Conservation (phyloP, 2,888 invertebrate species). For the Amiota communis region DNA sequence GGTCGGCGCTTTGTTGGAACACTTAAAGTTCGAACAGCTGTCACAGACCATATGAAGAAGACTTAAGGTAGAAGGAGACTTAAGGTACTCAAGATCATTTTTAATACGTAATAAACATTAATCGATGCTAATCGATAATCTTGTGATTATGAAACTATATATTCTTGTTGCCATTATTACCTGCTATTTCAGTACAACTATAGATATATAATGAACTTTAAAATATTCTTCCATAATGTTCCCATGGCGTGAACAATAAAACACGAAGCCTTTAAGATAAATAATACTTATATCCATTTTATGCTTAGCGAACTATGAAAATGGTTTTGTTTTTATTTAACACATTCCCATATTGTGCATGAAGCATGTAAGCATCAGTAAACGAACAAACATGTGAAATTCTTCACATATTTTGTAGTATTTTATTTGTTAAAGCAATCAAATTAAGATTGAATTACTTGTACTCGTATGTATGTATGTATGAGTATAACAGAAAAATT, state of each 20-base stretch:
- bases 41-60: too few relatives aligned
- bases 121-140: too few relatives aligned
- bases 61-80: too few relatives aligned
- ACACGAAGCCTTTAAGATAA: background rate
- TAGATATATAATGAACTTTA: conserved; percentile 3
- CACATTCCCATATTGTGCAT: conserved; percentile 10
- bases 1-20: too few relatives aligned
- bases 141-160: too few relatives aligned
- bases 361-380: conserved; percentile 15
- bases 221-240: conserved; percentile 7
- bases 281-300: conserved; percentile 43
- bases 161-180: too few relatives aligned
- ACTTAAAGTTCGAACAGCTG: too few relatives aligned
- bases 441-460: background rate
- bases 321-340: conserved; percentile 36
- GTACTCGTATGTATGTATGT: too few relatives aligned
- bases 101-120: too few relatives aligned
- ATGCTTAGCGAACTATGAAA: conserved; percentile 58
- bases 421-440: background rate
- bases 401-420: background rate
- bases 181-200: background rate
- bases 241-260: background rate
- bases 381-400: background rate
- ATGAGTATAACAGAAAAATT: too few relatives aligned
- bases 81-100: too few relatives aligned